phyloP scores from a whole-genome alignment of 2,888 invertebrate genomes.

The Rotaria magnacalcarata region DNA sequence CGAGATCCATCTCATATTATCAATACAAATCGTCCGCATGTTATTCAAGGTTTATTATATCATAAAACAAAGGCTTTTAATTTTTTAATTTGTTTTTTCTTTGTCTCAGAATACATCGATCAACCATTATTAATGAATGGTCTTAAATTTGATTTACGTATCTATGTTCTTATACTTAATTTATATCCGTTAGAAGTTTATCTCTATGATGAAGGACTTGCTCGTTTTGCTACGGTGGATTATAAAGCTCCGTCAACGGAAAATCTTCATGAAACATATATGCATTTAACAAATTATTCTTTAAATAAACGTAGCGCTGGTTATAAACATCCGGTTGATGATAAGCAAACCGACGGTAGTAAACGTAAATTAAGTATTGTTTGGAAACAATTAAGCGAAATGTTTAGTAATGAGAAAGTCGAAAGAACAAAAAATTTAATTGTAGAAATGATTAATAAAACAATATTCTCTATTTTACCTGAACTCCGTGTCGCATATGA shows the following conservation, averaged over 20 bases:
- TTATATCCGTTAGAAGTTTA: constrained; percentile 61
- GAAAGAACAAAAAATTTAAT: constrained; percentile 59
- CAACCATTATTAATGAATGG: constrained; percentile 59
- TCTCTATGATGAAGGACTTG: constrained; percentile 59
- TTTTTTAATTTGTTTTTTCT: not conserved
- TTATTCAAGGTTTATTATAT: constrained; percentile 46
- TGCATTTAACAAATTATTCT: constrained; percentile 63
- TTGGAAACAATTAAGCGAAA: constrained; percentile 54
- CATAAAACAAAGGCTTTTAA: no score
- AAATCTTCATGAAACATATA: constrained; percentile 60
- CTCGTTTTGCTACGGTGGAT: constrained; percentile 61
- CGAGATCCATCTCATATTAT: constrained; percentile 51
- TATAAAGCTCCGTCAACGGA: constrained; percentile 59
- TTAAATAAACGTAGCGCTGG: constrained; percentile 60
- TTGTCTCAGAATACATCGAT: constrained; percentile 56
- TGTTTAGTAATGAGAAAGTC: constrained; percentile 48
- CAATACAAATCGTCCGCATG: constrained; percentile 49
- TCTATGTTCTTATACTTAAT: constrained; percentile 60
- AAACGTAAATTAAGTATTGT: constrained; percentile 61
- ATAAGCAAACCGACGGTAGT: constrained; percentile 53
- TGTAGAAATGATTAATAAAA: constrained; percentile 60
- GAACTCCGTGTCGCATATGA: constrained; percentile 59
- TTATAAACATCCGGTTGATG: constrained; percentile 57
- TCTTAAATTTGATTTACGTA: constrained; percentile 61
- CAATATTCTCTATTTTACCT: constrained; percentile 60